Evolutionary conservation across 2,888 invertebrate genomes (phyloP), one percentile per base, ranked within the genome.

Genomic region (Drosophila macrospina): DNA sequence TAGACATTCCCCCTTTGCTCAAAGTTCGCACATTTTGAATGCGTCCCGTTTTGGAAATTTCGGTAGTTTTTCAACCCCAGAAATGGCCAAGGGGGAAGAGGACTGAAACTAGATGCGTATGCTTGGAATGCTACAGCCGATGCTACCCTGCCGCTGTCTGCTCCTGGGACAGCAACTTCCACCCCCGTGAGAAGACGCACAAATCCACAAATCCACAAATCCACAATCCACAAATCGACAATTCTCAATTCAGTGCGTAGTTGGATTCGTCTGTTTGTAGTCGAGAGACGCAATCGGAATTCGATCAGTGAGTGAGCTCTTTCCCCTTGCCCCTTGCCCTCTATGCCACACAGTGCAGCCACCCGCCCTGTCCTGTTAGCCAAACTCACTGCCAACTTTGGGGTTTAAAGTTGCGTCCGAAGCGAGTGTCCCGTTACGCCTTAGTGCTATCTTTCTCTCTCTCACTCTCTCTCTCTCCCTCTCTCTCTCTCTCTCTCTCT

Each of bases 381-480:
- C 20, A 20, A 20, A 20, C 3, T 20, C 20, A 3, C 20, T 2
- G 20, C 20, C 20, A 20, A 20, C 20, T 20, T 20, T 20, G 20
- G 20, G 20, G 20, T 20, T 20, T 20, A 20, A 20, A 20, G 20
- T 20, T 44, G 26, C 20, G 10, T 34, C 15, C 5, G 36, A 26
- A 26, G 34, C 47, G 56, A 61, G 69, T 77, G 70, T 74, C 70
- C 78, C 78, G 72, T 78, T 78, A 69, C 72, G 60, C 61, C 1
- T 20, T 20, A n/a, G n/a, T n/a, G n/a, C n/a, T n/a, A n/a, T n/a
- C n/a, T n/a, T n/a, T n/a, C n/a, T n/a, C n/a, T n/a, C n/a, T n/a
- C n/a, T n/a, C n/a, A n/a, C 41, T 26, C 30, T 47, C 47, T 47
- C 45, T 2, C 16, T 30, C 41, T 30, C 24, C 4, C 30, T 16